Percentiles rank a stretch among this genome's conserved stretches.
Conservation (phyloP, 2,888 invertebrate genomes). For the Cheilosia urbana region DNA sequence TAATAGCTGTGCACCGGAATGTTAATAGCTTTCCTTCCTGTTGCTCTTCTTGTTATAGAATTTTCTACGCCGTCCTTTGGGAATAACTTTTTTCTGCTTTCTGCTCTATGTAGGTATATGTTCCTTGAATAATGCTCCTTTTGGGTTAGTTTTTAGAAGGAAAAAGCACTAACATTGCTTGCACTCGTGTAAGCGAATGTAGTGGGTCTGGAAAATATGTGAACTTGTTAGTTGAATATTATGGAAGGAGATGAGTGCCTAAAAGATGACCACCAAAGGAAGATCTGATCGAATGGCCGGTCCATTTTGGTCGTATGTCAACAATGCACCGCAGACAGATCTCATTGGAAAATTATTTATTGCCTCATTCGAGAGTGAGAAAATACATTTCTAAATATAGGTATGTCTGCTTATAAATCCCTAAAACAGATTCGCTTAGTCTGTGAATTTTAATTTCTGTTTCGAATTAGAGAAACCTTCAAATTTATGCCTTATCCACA, state of each 20-base stretch:
- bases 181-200: constrained; percentile 8
- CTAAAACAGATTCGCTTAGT: too few relatives aligned
- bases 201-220: constrained; percentile 11
- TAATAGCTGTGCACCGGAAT: constrained; percentile 78
- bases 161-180: background rate
- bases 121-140: constrained; percentile 36
- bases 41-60: constrained; percentile 75
- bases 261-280: too few relatives aligned
- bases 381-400: too few relatives aligned
- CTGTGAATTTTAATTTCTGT: too few relatives aligned
- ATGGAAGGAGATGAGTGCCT: background rate
- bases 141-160: background rate
- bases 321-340: too few relatives aligned
- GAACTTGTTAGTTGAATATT: background rate
- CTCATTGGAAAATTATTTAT: too few relatives aligned
- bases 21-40: constrained; percentile 78
- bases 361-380: too few relatives aligned
- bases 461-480: too few relatives aligned
- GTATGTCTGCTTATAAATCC: too few relatives aligned
- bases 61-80: constrained; percentile 61
- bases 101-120: constrained; percentile 2
- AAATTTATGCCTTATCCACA: too few relatives aligned
- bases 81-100: constrained; percentile 26
- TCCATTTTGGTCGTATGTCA: too few relatives aligned
- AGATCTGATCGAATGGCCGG: too few relatives aligned